Evolutionary conservation across 2,113 vertebrate genomes (phyloP).

Genomic region (Scophthalmus maximus): DNA sequence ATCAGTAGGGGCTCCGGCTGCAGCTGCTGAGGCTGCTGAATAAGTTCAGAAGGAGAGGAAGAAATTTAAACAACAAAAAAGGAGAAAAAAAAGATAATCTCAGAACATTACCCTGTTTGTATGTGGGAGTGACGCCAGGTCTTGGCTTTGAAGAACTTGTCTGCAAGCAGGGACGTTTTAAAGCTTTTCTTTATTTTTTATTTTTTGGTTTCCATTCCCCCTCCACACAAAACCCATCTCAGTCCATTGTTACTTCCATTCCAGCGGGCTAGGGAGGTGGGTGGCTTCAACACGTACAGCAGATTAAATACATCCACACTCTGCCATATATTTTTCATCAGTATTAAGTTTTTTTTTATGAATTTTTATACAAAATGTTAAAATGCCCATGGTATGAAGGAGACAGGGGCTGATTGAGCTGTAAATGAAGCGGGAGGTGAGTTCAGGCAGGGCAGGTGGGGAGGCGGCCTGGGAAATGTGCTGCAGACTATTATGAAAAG

Average conservation of each 20-base stretch:
- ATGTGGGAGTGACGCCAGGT: conserved; percentile 91
- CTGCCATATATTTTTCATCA: conserved; percentile 89
- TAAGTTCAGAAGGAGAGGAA: conserved; percentile 34
- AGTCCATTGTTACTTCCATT: conserved; percentile 87
- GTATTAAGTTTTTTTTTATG: conserved; percentile 89
- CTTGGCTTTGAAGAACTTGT: conserved; percentile 93
- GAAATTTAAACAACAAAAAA: conserved; percentile 56
- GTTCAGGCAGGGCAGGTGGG: conserved; percentile 28
- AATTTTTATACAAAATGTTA: conserved; percentile 88
- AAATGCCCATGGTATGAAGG: conserved; percentile 90
- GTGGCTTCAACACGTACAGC: conserved; percentile 78
- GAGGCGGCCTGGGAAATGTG: conserved; percentile 81
- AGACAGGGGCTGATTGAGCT: conserved; percentile 82
- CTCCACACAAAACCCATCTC: conserved; percentile 87
- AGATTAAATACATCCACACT: conserved; percentile 68
- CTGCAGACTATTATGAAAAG: conserved; percentile 85
- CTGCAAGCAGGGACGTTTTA: conserved; percentile 96
- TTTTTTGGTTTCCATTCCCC: conserved; percentile 63
- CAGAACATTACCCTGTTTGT: conserved; percentile 89
- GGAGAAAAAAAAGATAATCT: conserved; percentile 80
- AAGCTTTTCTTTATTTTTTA: conserved; percentile 82
- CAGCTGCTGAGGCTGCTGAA: conserved; percentile 83
- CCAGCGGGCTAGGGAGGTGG: conserved; percentile 82
- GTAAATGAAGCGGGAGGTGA: conserved; percentile 82
- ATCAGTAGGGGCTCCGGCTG: conserved; percentile 83